Evolutionary conservation across 2,113 vertebrate species (phyloP).

Genomic region (Cygnus atratus): DNA sequence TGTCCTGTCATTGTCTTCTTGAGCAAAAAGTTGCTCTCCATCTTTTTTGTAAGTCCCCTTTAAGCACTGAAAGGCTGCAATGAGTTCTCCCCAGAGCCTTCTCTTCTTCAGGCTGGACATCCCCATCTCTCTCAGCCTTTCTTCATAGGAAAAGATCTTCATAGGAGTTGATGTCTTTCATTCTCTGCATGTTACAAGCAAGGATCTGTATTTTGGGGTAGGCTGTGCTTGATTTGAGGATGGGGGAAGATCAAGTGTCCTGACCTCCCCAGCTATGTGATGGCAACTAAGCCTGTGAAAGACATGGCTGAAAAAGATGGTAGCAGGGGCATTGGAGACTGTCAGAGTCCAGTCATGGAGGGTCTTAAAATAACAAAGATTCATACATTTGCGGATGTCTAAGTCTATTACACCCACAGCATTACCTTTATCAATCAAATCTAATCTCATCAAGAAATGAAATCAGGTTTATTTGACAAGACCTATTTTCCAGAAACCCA

Average conservation of each 20-base stretch:
- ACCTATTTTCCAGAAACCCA: background rate
- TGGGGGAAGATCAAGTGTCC: background rate
- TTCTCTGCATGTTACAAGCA: background rate
- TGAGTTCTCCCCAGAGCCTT: too few species aligned
- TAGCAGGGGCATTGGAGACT: background rate
- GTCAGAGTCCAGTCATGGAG: background rate
- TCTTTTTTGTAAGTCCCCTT: too few species aligned
- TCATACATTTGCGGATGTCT: background rate
- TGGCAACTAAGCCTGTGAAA: fast-evolving
- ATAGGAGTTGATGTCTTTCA: background rate
- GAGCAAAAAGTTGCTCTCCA: too few species aligned
- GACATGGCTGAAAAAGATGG: background rate
- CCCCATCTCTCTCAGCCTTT: too few species aligned
- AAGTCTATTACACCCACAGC: background rate
- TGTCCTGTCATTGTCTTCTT: too few species aligned
- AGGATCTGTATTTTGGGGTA: background rate
- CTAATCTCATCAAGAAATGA: background rate
- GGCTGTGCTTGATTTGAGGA: background rate
- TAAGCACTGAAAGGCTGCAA: too few species aligned
- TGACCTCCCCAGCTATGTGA: background rate
- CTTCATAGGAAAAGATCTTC: too few species aligned
- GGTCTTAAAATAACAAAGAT: background rate
- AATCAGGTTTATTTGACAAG: background rate
- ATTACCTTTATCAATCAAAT: background rate
- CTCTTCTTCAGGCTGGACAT: too few species aligned